Evolutionary conservation across 2,113 vertebrate genomes (phyloP).

Genomic region (Eubucco bourcierii): DNA sequence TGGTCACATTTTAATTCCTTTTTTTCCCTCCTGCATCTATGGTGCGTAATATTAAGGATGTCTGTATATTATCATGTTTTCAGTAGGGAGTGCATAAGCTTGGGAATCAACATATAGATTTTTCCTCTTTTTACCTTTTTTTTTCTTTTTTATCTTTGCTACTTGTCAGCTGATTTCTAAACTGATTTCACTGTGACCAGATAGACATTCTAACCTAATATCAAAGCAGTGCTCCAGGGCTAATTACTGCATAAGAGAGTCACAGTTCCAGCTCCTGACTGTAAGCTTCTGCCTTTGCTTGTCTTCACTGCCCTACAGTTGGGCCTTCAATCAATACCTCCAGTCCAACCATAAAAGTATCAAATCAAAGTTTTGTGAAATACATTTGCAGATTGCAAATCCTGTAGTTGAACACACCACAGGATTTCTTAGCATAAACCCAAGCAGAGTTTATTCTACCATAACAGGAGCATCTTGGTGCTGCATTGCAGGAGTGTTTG

Average conservation of each 20-base stretch:
- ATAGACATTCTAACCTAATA: background rate
- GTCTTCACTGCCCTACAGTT: background rate
- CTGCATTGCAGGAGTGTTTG: fast-evolving
- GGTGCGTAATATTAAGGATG: slow-evolving; percentile 1
- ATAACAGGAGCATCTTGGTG: background rate
- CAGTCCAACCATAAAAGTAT: background rate
- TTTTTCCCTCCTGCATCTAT: background rate
- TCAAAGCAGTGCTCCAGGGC: background rate
- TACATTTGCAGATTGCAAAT: background rate
- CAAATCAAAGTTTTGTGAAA: background rate
- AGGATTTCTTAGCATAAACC: background rate
- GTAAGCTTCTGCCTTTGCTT: background rate
- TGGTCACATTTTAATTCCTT: slow-evolving; percentile 23
- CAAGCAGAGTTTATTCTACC: background rate
- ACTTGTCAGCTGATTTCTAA: background rate
- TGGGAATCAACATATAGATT: background rate
- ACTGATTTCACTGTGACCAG: background rate
- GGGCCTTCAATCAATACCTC: background rate
- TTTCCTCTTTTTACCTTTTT: background rate
- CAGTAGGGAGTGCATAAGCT: background rate
- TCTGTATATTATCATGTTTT: slow-evolving; percentile 1
- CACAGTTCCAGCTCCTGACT: background rate
- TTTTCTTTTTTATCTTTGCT: background rate
- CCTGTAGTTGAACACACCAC: background rate
- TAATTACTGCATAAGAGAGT: background rate